These are phyloP conservation scores for Lutraria lutraria DNA, from an alignment of 2,888 invertebrate species.

Conservation along the genomic window DNA sequence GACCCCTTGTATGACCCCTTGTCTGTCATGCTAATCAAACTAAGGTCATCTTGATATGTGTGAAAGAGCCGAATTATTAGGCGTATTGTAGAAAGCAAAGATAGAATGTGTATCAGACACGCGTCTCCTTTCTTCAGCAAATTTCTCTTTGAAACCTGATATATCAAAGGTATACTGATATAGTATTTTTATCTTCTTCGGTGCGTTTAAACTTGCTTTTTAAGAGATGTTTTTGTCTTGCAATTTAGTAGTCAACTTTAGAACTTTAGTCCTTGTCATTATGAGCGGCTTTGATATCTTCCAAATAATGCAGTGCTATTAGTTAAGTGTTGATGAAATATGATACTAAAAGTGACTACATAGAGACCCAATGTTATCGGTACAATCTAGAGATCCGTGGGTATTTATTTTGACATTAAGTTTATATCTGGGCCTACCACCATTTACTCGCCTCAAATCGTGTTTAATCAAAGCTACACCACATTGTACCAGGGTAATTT, in stretches of 20 bases:
- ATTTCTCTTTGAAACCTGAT: conserved; percentile 36
- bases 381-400: conserved; percentile 3
- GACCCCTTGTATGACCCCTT: neutral
- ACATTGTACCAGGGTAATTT: conserved; percentile 46
- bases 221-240: conserved; percentile 31
- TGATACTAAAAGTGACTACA: conserved; percentile 31
- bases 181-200: conserved; percentile 28
- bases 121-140: conserved; percentile 17
- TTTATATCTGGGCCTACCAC: conserved; percentile 36
- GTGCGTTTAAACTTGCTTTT: conserved; percentile 31
- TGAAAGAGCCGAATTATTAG: neutral
- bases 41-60: conserved; percentile 19
- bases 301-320: neutral
- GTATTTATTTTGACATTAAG: conserved; percentile 56
- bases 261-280: conserved; percentile 28
- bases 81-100: neutral
- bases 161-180: conserved; percentile 20
- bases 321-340: conserved; percentile 20
- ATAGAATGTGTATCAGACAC: conserved; percentile 15
- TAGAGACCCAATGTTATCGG: conserved; percentile 30
- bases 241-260: conserved; percentile 28
- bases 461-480: conserved; percentile 31
- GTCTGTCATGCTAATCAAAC: neutral
- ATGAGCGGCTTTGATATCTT: conserved; percentile 14
- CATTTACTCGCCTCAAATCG: conserved; percentile 29